These are phyloP conservation scores for Drosophila tani DNA, from an alignment of 1,140 invertebrate species.

Conservation along the genomic window DNA sequence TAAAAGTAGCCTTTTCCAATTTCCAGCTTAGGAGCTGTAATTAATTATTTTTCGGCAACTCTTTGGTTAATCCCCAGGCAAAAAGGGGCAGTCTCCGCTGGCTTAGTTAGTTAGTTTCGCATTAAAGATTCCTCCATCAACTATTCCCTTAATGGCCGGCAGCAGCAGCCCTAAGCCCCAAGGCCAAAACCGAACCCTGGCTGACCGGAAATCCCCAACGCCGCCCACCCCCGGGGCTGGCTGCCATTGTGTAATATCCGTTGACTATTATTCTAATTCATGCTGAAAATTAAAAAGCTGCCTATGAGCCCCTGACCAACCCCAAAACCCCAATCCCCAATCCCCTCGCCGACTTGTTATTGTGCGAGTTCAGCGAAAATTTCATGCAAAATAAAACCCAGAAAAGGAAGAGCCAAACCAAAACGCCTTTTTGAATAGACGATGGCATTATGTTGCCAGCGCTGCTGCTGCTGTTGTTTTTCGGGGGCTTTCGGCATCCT, in stretches of 20 bases:
- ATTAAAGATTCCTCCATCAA: constrained; percentile 43
- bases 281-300: constrained; percentile 68
- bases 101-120: constrained; percentile 37
- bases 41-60: constrained; percentile 27
- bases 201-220: constrained; percentile 58
- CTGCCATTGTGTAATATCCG: constrained; percentile 61
- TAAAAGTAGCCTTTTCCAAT: background rate
- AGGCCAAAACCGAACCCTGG: constrained; percentile 34
- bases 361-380: constrained; percentile 60
- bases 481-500: constrained; percentile 46
- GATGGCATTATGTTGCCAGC: constrained; percentile 54
- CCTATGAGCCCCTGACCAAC: constrained; percentile 49
- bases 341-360: constrained; percentile 35
- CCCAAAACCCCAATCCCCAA: constrained; percentile 16
- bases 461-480: constrained; percentile 23
- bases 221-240: constrained; percentile 8
- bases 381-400: constrained; percentile 66
- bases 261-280: constrained; percentile 70
- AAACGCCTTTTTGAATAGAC: constrained; percentile 62
- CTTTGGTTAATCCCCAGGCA: constrained; percentile 17
- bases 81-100: constrained; percentile 8
- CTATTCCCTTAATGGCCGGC: constrained; percentile 53
- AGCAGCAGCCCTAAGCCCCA: constrained; percentile 27
- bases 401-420: constrained; percentile 41
- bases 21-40: background rate